Evolutionary conservation across 2,113 vertebrate species (phyloP).

Genomic region (Atherinomorus stipes): DNA sequence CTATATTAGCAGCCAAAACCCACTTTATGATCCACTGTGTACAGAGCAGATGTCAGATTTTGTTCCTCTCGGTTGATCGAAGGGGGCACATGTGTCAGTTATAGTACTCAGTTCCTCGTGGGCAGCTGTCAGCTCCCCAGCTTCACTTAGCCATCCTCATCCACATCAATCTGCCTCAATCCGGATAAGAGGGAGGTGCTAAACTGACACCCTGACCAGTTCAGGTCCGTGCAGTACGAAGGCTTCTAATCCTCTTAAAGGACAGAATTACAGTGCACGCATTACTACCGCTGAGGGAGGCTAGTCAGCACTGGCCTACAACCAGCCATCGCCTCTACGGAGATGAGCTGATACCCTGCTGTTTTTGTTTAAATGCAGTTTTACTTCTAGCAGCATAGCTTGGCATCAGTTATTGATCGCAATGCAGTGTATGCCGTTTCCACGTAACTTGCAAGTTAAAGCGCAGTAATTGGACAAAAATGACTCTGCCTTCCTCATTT

Average conservation of each 20-base stretch:
- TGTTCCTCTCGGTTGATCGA: conserved; percentile 7
- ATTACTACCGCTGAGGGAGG: conserved; percentile 31
- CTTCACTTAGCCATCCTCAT: conserved; percentile 57
- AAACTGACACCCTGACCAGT: conserved; percentile 71
- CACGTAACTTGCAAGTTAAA: conserved; percentile 17
- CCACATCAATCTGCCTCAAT: conserved; percentile 68
- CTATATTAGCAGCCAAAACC: not conserved
- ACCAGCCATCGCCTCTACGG: conserved; percentile 5
- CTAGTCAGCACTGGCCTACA: conserved; percentile 27
- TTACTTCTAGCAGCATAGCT: not conserved
- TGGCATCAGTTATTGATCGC: conserved; percentile 25
- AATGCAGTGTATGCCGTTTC: conserved; percentile 28
- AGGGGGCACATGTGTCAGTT: conserved; percentile 7
- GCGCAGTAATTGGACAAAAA: conserved; percentile 22
- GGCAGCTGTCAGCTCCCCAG: conserved; percentile 42
- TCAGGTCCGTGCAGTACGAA: conserved; percentile 28
- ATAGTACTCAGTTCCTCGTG: conserved; percentile 12
- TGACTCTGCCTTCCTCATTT: conserved; percentile 22
- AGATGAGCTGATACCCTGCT: conserved; percentile 6
- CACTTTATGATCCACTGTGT: not conserved
- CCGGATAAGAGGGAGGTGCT: conserved; percentile 71
- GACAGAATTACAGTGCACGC: conserved; percentile 46
- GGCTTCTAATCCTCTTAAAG: conserved; percentile 76
- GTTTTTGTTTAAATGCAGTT: not conserved
- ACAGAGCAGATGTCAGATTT: not conserved